A percentile compares a stretch with the other conserved stretches of the same genome.
phyloP scores from a whole-genome alignment of 2,888 invertebrate species.

The Sceliomorpha sp. region DNA sequence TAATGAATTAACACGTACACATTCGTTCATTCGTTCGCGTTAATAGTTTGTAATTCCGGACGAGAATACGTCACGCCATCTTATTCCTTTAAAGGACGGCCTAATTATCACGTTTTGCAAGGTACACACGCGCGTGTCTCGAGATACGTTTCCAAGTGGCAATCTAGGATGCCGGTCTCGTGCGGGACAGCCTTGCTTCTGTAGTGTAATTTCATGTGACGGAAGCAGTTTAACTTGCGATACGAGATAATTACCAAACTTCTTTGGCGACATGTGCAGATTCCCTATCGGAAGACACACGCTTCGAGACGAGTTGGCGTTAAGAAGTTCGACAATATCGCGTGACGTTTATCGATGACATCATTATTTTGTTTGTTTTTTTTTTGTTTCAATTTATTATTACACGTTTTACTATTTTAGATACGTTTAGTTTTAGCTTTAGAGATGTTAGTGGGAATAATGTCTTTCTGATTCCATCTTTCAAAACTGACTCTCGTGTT shows the following conservation, averaged over 20 bases:
- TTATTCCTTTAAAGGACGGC: constrained; percentile 9
- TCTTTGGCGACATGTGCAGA: constrained; percentile 55
- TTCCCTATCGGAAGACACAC: constrained; percentile 13
- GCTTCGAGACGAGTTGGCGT: too few species aligned
- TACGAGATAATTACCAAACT: constrained; percentile 66
- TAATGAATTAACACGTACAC: too few species aligned
- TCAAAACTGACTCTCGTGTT: too few species aligned
- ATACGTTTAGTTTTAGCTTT: too few species aligned
- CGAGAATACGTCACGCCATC: constrained; percentile 16
- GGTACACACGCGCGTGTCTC: constrained; percentile 20
- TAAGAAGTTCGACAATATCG: too few species aligned
- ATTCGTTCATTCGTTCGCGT: constrained; percentile 1
- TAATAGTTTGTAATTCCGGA: too few species aligned
- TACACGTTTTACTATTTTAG: too few species aligned
- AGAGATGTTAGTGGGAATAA: too few species aligned
- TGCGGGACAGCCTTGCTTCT: constrained; percentile 16
- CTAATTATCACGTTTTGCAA: constrained; percentile 28
- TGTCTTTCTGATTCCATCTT: too few species aligned
- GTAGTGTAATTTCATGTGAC: constrained; percentile 62
- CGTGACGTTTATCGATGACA: too few species aligned
- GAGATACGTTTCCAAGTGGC: constrained; percentile 31
- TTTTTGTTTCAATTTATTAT: too few species aligned
- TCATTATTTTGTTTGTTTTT: too few species aligned
- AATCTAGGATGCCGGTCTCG: constrained; percentile 26
- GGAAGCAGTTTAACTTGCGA: constrained; percentile 59